A percentile compares a stretch with the other conserved stretches of the same genome.
Evolutionary conservation across 2,888 invertebrate species (phyloP).

Genomic region (Sinelater perroti): DNA sequence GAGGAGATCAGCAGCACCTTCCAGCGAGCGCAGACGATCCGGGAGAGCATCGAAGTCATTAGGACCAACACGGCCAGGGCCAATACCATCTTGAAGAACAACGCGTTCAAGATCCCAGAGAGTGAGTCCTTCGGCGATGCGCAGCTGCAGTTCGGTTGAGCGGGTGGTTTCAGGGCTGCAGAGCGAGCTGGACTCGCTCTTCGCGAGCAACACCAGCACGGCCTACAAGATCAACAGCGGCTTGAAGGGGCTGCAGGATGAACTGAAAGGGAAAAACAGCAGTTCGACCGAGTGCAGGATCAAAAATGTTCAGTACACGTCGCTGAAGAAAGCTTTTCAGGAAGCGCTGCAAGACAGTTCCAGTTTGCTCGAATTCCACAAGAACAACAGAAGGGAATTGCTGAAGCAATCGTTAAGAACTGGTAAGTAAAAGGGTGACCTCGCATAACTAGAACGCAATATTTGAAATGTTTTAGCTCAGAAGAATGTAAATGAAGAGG

Average conservation of each 20-base stretch:
- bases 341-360: conserved; percentile 64
- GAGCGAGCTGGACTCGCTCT: conserved; percentile 68
- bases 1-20: conserved; percentile 44
- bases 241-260: conserved; percentile 63
- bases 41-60: conserved; percentile 64
- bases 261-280: conserved; percentile 44
- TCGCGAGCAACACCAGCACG: conserved; percentile 63
- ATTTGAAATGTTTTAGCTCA: conserved; percentile 29
- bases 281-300: conserved; percentile 56
- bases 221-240: conserved; percentile 65
- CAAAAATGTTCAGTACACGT: conserved; percentile 60
- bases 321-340: conserved; percentile 60
- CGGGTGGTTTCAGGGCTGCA: conserved; percentile 64
- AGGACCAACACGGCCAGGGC: conserved; percentile 61
- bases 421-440: no score
- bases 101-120: conserved; percentile 27
- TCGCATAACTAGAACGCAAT: no score
- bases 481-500: conserved; percentile 47
- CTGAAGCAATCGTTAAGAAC: conserved; percentile 65
- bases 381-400: conserved; percentile 62
- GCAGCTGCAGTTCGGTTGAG: background rate
- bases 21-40: conserved; percentile 56
- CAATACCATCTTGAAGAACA: conserved; percentile 32
- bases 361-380: conserved; percentile 62
- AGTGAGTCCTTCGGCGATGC: conserved; percentile 23